A percentile compares a stretch with the other conserved stretches of the same genome.
These are phyloP conservation scores for Brevimyrus niger DNA, from an alignment of 2,113 vertebrate species.

Conservation along the genomic window DNA sequence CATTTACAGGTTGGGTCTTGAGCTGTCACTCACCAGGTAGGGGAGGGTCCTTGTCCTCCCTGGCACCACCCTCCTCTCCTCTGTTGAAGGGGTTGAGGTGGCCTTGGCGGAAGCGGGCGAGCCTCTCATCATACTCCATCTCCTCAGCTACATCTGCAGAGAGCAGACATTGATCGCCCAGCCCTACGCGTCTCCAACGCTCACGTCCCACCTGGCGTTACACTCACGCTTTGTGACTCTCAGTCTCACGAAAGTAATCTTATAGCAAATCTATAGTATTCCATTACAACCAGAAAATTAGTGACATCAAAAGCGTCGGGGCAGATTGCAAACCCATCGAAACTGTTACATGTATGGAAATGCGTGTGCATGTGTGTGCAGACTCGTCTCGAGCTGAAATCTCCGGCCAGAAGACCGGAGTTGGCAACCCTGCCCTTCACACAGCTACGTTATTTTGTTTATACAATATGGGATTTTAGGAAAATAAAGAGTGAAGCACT, in stretches of 20 bases:
- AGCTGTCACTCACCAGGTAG: constrained; percentile 58
- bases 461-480: neutral
- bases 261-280: neutral
- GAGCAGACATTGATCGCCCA: neutral
- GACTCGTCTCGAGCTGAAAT: neutral
- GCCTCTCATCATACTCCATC: constrained; percentile 85
- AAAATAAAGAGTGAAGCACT: neutral
- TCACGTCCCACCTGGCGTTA: neutral
- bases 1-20: neutral
- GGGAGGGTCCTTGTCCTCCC: constrained; percentile 40
- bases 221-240: neutral
- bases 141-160: constrained; percentile 59
- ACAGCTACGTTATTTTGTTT: neutral
- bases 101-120: constrained; percentile 84
- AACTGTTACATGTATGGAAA: neutral
- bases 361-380: neutral
- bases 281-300: neutral
- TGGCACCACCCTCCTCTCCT: constrained; percentile 54
- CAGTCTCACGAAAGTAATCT: neutral
- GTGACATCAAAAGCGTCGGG: neutral
- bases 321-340: neutral
- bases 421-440: neutral
- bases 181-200: neutral
- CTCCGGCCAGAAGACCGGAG: neutral
- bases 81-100: constrained; percentile 94